These are phyloP conservation scores for Bathynomus jamesi DNA, from an alignment of 1,140 invertebrate genomes.

Conservation along the genomic window DNA sequence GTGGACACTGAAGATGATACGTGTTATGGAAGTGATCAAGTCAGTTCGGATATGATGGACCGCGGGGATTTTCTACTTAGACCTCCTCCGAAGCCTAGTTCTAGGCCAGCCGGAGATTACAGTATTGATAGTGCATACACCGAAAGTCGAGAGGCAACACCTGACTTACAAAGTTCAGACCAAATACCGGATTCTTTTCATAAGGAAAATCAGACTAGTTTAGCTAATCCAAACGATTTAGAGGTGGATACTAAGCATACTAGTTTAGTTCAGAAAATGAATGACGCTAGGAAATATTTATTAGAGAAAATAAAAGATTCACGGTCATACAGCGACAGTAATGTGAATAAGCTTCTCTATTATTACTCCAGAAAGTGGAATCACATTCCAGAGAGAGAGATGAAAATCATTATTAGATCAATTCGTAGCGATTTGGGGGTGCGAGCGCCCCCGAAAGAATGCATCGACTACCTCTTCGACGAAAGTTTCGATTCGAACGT, in stretches of 20 bases:
- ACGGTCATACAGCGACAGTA: background rate
- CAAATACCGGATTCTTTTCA: background rate
- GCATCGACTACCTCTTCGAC: background rate
- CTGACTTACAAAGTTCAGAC: background rate
- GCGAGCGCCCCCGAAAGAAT: background rate
- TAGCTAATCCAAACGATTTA: too few relatives aligned
- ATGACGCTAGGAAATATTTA: background rate
- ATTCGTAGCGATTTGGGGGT: background rate
- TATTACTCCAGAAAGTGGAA: background rate
- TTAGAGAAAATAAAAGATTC: background rate
- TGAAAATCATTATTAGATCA: background rate
- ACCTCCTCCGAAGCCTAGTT: background rate
- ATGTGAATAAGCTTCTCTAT: background rate
- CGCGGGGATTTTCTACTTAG: background rate
- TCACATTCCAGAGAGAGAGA: background rate
- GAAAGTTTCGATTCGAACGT: background rate
- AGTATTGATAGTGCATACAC: background rate
- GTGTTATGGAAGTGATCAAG: background rate
- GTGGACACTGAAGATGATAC: background rate
- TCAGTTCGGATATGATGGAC: background rate
- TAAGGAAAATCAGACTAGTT: background rate
- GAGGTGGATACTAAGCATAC: too few relatives aligned
- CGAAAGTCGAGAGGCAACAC: background rate
- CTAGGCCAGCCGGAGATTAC: background rate
- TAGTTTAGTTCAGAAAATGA: background rate